These are phyloP conservation scores for Zaprionus ornatus DNA, from an alignment of 1,140 invertebrate genomes.

Conservation along the genomic window DNA sequence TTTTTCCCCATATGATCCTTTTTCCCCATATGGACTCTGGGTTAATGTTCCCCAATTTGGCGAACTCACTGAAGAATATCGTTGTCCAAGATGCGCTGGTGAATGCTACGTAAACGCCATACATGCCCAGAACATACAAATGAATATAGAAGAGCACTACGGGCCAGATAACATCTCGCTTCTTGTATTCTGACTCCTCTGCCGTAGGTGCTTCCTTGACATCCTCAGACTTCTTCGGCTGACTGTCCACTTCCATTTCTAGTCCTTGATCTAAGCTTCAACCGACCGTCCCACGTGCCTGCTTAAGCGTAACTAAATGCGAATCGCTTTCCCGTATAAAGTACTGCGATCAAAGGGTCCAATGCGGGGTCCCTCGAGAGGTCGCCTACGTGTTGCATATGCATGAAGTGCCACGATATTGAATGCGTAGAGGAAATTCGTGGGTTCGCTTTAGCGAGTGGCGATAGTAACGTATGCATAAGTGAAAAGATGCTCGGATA, in stretches of 20 bases:
- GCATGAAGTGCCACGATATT: slow-evolving; percentile 21
- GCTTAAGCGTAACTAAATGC: slow-evolving; percentile 40
- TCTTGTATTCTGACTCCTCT: slow-evolving; percentile 52
- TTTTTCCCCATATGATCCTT: too few relatives aligned
- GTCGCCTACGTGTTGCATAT: slow-evolving; percentile 18
- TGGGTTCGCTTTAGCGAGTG: slow-evolving; percentile 2
- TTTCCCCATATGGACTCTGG: not conserved
- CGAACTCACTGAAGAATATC: slow-evolving; percentile 87
- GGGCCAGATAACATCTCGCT: slow-evolving; percentile 87
- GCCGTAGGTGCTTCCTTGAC: not conserved
- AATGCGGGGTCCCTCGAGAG: not conserved
- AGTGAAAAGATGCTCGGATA: not conserved
- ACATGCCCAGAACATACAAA: slow-evolving; percentile 87
- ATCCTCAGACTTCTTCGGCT: slow-evolving; percentile 13
- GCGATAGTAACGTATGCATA: slow-evolving; percentile 5
- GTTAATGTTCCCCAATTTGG: not conserved
- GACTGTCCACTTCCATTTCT: not conserved
- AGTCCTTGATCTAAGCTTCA: not conserved
- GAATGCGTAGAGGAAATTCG: slow-evolving; percentile 7
- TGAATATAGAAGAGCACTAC: slow-evolving; percentile 88
- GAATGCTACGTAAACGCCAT: slow-evolving; percentile 86
- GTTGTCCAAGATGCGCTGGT: slow-evolving; percentile 87
- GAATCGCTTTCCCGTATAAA: not conserved
- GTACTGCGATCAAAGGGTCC: slow-evolving; percentile 7
- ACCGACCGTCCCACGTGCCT: slow-evolving; percentile 18